Percentiles rank a stretch among this genome's conserved stretches.
Conservation (phyloP, 2,113 vertebrate species). For the Corythoichthys haematopterus region DNA sequence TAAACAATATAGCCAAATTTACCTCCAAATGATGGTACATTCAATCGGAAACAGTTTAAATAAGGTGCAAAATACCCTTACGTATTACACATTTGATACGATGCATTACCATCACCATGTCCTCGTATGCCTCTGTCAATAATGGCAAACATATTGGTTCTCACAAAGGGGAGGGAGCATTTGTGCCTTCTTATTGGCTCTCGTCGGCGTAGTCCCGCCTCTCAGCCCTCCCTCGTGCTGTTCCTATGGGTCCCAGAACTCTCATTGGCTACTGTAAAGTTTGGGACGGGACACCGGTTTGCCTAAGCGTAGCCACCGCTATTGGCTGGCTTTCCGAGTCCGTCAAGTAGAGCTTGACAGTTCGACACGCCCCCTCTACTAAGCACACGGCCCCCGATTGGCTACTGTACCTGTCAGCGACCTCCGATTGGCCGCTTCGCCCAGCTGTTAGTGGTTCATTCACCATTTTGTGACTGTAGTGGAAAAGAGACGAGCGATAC, state of each 20-base stretch:
- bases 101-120: slow-evolving; percentile 49
- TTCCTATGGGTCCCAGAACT: slow-evolving; percentile 74
- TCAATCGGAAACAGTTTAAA: not conserved
- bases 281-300: slow-evolving; percentile 69
- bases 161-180: slow-evolving; percentile 47
- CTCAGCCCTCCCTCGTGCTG: slow-evolving; percentile 62
- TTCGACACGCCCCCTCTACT: slow-evolving; percentile 33
- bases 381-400: slow-evolving; percentile 56
- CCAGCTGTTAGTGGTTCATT: slow-evolving; percentile 96
- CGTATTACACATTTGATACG: slow-evolving; percentile 2
- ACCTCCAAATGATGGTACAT: not conserved
- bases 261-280: slow-evolving; percentile 85
- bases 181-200: slow-evolving; percentile 68
- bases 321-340: slow-evolving; percentile 65
- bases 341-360: slow-evolving; percentile 57
- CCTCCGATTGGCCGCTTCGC: slow-evolving; percentile 75
- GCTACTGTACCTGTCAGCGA: slow-evolving; percentile 73
- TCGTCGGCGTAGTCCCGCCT: slow-evolving; percentile 20
- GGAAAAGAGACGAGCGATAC: slow-evolving; percentile 80
- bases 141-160: slow-evolving; percentile 78
- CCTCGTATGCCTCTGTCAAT: slow-evolving; percentile 54
- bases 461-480: slow-evolving; percentile 97
- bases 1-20: not conserved
- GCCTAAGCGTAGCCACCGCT: slow-evolving; percentile 31
- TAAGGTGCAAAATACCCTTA: not conserved